These are phyloP conservation scores for Bufo gargarizans DNA, from an alignment of 2,113 vertebrate genomes.

Conservation along the genomic window DNA sequence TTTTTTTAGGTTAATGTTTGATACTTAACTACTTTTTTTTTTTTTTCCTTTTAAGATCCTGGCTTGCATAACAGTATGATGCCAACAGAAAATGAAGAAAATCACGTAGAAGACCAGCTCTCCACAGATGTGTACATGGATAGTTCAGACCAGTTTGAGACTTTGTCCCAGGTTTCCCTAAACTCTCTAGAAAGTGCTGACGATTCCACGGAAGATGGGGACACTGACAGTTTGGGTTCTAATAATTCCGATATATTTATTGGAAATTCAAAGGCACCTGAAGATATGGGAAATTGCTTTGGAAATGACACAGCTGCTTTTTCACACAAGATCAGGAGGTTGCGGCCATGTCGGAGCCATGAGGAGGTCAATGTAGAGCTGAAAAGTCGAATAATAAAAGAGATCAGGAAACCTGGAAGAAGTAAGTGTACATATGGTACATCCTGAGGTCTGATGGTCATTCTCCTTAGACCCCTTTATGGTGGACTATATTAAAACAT, in stretches of 20 bases:
- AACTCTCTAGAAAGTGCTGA: slow-evolving; percentile 69
- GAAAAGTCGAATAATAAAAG: slow-evolving; percentile 87
- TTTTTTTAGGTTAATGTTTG: too few relatives aligned
- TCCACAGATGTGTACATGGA: slow-evolving; percentile 67
- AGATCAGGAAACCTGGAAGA: slow-evolving; percentile 93
- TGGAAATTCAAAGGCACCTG: slow-evolving; percentile 69
- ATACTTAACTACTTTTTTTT: background rate
- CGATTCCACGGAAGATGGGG: slow-evolving; percentile 69
- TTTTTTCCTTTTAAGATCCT: slow-evolving; percentile 65
- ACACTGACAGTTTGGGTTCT: slow-evolving; percentile 66
- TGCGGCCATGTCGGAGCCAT: slow-evolving; percentile 77
- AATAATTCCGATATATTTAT: slow-evolving; percentile 72
- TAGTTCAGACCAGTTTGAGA: slow-evolving; percentile 67
- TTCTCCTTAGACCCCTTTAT: too few relatives aligned
- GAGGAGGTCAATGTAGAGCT: slow-evolving; percentile 88
- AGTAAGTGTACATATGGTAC: slow-evolving; percentile 76
- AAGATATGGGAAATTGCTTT: slow-evolving; percentile 68
- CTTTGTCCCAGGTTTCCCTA: slow-evolving; percentile 67
- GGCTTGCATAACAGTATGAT: slow-evolving; percentile 71
- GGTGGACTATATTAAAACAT: too few relatives aligned
- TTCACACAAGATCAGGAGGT: slow-evolving; percentile 80
- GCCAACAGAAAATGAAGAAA: slow-evolving; percentile 76
- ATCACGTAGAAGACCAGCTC: slow-evolving; percentile 82
- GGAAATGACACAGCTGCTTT: slow-evolving; percentile 73
- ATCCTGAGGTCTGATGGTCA: background rate